phyloP scores from a whole-genome alignment of 2,797 vertebrate species.

The Catostomus latipinnis region DNA sequence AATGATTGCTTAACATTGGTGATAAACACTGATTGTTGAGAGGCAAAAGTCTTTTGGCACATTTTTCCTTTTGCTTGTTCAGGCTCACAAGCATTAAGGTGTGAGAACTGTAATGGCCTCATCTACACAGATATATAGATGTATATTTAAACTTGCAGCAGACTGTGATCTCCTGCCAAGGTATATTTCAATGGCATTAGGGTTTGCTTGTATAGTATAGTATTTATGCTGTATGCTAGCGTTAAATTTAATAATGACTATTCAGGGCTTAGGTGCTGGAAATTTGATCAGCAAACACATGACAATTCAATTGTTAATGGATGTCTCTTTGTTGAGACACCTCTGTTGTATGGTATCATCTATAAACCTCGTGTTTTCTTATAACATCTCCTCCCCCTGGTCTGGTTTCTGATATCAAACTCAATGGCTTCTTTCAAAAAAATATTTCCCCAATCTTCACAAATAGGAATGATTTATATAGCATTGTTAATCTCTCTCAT shows the following conservation, averaged over 20 bases:
- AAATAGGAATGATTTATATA: no score
- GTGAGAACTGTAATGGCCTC: constrained; percentile 66
- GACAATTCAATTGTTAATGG: constrained; percentile 3
- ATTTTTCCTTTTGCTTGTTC: constrained; percentile 12
- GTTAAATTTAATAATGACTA: constrained; percentile 5
- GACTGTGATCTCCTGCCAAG: constrained; percentile 54
- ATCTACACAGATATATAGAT: constrained; percentile 69
- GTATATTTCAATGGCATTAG: constrained; percentile 57
- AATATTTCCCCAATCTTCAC: not conserved
- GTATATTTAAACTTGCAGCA: constrained; percentile 71
- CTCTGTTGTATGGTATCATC: not conserved
- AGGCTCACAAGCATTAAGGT: constrained; percentile 47
- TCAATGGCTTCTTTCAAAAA: not conserved
- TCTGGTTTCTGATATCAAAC: not conserved
- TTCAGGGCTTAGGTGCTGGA: constrained; percentile 11
- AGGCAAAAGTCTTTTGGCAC: constrained; percentile 30
- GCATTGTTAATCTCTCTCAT: no score
- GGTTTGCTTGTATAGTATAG: constrained; percentile 1
- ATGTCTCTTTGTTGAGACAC: not conserved
- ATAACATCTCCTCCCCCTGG: constrained; percentile 2
- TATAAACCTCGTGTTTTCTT: not conserved
- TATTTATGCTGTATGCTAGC: not conserved
- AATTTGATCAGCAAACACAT: constrained; percentile 17
- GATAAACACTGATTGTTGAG: constrained; percentile 15
- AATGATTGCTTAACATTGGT: constrained; percentile 25